These are phyloP conservation scores for Pammene fasciana DNA, from an alignment of 2,888 invertebrate genomes.

Conservation along the genomic window DNA sequence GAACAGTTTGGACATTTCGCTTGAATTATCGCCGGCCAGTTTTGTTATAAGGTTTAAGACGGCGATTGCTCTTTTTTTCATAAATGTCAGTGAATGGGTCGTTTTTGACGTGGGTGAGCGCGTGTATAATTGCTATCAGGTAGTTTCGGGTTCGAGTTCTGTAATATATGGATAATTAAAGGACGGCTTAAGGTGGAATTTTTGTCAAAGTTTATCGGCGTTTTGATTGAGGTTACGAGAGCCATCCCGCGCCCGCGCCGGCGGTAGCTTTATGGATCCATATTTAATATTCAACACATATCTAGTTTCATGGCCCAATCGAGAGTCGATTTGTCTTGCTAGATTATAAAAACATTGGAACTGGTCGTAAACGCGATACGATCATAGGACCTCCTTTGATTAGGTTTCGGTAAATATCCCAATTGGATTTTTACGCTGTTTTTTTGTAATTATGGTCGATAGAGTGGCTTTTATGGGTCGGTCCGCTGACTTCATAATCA, in stretches of 20 bases:
- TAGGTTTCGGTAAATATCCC: slow-evolving; percentile 56
- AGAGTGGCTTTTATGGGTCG: slow-evolving; percentile 33
- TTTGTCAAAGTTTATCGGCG: slow-evolving; percentile 82
- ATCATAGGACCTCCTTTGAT: slow-evolving; percentile 71
- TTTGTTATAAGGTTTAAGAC: slow-evolving; percentile 79
- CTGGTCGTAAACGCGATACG: slow-evolving; percentile 64
- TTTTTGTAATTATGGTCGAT: slow-evolving; percentile 42
- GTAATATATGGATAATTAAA: slow-evolving; percentile 83
- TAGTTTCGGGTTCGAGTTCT: slow-evolving; percentile 73
- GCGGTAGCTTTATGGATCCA: slow-evolving; percentile 78
- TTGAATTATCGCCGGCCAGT: slow-evolving; percentile 82
- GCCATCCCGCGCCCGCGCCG: slow-evolving; percentile 50
- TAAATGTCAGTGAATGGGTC: slow-evolving; percentile 74
- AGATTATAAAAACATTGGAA: slow-evolving; percentile 74
- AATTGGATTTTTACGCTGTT: slow-evolving; percentile 41
- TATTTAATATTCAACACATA: slow-evolving; percentile 61
- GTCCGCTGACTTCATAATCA: slow-evolving; percentile 39
- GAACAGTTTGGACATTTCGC: slow-evolving; percentile 81
- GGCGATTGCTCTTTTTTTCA: slow-evolving; percentile 71
- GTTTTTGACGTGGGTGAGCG: slow-evolving; percentile 81
- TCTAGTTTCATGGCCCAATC: slow-evolving; percentile 63
- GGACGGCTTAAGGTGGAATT: slow-evolving; percentile 81
- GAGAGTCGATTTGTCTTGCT: slow-evolving; percentile 74
- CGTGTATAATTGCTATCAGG: slow-evolving; percentile 82
- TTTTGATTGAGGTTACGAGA: slow-evolving; percentile 82